These are phyloP conservation scores for Trogon melanurus DNA, from an alignment of 2,113 vertebrate species.

Conservation along the genomic window DNA sequence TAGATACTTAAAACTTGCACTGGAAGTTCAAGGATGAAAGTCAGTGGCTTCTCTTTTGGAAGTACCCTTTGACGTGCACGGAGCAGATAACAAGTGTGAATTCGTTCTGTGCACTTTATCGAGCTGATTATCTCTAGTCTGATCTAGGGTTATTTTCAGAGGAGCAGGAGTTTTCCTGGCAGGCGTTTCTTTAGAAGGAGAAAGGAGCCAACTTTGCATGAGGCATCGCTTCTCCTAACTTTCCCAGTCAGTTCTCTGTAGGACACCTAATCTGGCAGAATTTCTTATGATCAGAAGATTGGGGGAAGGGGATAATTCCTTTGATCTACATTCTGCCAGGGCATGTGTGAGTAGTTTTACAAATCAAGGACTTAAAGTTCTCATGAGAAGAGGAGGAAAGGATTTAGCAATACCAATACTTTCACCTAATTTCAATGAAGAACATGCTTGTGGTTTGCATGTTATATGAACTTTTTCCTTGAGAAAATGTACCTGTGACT, in stretches of 20 bases:
- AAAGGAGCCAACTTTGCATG: neutral
- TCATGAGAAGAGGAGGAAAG: conserved; percentile 39
- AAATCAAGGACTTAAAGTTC: conserved; percentile 26
- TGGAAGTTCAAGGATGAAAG: neutral
- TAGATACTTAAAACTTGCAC: neutral
- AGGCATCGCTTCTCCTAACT: neutral
- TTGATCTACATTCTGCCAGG: conserved; percentile 47
- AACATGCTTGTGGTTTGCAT: conserved; percentile 40
- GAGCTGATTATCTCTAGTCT: neutral
- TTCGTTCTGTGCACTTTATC: neutral
- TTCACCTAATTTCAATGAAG: conserved; percentile 22
- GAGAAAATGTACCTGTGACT: conserved; percentile 19
- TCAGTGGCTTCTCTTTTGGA: neutral
- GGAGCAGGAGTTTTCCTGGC: neutral
- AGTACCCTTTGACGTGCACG: neutral
- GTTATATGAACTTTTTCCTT: conserved; percentile 22
- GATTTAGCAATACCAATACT: conserved; percentile 35
- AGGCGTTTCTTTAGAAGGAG: neutral
- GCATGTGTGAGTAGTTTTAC: conserved; percentile 15
- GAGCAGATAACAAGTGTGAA: neutral
- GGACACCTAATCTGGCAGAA: conserved; percentile 12
- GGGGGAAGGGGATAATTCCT: neutral
- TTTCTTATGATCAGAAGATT: conserved; percentile 3
- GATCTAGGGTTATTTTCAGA: neutral
- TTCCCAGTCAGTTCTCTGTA: conserved; percentile 22